Evolutionary conservation across 2,113 vertebrate species (phyloP).

Genomic region (Phoenicopterus ruber): DNA sequence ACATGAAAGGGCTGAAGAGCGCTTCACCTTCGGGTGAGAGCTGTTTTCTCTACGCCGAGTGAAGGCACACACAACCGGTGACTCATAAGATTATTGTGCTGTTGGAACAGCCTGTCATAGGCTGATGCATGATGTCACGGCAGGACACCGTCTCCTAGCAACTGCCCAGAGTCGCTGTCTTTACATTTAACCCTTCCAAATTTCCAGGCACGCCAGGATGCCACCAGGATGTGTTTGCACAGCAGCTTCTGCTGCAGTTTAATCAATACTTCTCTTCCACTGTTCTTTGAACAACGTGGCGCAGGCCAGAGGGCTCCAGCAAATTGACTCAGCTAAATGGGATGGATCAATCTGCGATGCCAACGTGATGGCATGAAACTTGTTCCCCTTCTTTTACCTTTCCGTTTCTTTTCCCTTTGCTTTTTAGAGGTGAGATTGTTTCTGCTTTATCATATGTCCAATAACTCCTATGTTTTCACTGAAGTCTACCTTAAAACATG

Average conservation of each 20-base stretch:
- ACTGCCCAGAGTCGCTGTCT: neutral
- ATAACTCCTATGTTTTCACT: neutral
- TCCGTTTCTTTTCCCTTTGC: neutral
- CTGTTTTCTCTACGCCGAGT: neutral
- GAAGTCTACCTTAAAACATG: neutral
- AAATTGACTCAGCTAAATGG: neutral
- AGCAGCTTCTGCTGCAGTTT: neutral
- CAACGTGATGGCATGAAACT: neutral
- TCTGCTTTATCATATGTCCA: neutral
- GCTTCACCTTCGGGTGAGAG: neutral
- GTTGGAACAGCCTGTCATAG: neutral
- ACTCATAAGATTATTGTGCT: neutral
- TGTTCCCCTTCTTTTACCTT: neutral
- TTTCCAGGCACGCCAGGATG: neutral
- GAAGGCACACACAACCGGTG: neutral
- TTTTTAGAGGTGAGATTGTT: neutral
- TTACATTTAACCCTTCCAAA: neutral
- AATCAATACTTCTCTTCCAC: neutral
- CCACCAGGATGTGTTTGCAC: neutral
- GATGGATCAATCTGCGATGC: neutral
- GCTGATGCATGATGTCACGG: neutral
- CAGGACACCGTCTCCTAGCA: slow-evolving; percentile 45
- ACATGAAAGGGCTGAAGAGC: neutral
- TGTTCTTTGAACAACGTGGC: neutral
- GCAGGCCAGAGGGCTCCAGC: neutral